These are phyloP conservation scores for Symphodus melops DNA, from an alignment of 2,113 vertebrate genomes.

Conservation along the genomic window DNA sequence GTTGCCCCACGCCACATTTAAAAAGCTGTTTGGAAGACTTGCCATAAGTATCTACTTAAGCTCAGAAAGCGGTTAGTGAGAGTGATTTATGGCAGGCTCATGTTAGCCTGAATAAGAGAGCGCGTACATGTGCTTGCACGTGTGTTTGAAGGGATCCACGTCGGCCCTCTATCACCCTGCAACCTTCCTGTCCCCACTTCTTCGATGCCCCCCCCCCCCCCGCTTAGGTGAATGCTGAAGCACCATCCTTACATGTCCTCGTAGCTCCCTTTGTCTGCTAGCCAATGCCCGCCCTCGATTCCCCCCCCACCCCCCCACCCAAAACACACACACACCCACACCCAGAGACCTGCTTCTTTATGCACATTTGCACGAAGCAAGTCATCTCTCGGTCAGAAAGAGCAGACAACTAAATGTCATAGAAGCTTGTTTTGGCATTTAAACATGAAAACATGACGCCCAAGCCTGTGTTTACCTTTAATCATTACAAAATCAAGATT, in stretches of 20 bases:
- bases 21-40: conserved; percentile 22
- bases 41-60: conserved; percentile 18
- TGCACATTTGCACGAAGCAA: conserved; percentile 33
- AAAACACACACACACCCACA: not conserved
- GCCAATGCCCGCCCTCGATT: conserved; percentile 61
- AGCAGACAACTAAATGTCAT: conserved; percentile 49
- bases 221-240: conserved; percentile 61
- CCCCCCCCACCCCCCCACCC: not conserved
- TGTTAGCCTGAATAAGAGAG: conserved; percentile 40
- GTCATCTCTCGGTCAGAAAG: conserved; percentile 56
- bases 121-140: conserved; percentile 24
- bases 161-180: conserved; percentile 58
- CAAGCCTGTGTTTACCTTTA: conserved; percentile 24
- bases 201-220: conserved; percentile 71
- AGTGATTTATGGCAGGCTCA: conserved; percentile 67
- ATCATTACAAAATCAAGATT: conserved; percentile 30
- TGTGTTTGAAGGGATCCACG: conserved; percentile 34
- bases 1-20: conserved; percentile 21
- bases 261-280: conserved; percentile 74
- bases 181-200: conserved; percentile 58
- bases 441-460: too few relatives aligned
- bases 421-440: conserved; percentile 57
- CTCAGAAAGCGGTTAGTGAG: conserved; percentile 35
- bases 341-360: conserved; percentile 14
- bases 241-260: conserved; percentile 66